Conservation (phyloP, 2,113 vertebrate species). For the Neomonachus schauinslandi region DNA sequence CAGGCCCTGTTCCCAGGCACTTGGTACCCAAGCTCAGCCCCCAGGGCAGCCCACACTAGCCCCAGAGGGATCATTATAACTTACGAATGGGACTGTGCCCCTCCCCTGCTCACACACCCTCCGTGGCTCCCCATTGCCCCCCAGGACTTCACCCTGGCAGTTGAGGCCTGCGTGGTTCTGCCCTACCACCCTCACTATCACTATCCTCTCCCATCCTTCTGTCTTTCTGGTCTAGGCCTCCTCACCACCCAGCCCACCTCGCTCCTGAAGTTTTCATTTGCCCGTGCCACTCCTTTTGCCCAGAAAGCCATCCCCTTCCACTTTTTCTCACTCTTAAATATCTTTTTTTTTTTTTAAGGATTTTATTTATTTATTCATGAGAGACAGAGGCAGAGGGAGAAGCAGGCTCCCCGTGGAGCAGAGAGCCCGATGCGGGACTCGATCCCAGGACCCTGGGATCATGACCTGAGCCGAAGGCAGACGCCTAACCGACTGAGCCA, state of each 20-base stretch:
- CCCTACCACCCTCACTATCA: too few relatives aligned
- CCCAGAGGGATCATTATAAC: not conserved
- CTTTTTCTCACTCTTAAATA: not conserved
- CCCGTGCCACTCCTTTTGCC: not conserved
- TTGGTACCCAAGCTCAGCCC: not conserved
- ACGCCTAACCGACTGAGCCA: too few relatives aligned
- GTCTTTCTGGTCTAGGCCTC: not conserved
- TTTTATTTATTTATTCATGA: too few relatives aligned
- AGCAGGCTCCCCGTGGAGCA: too few relatives aligned
- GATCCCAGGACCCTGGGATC: too few relatives aligned
- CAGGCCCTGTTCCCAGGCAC: not conserved
- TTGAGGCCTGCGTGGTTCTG: not conserved
- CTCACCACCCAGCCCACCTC: not conserved
- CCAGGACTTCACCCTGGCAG: not conserved
- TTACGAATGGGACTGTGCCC: not conserved
- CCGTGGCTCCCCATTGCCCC: not conserved
- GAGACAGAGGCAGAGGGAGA: too few relatives aligned
- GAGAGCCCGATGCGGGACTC: too few relatives aligned
- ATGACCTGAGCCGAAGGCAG: too few relatives aligned
- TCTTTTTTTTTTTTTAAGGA: too few relatives aligned
- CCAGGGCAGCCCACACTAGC: not conserved
- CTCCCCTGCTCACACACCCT: not conserved
- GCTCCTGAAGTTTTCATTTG: not conserved
- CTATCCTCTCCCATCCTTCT: not conserved
- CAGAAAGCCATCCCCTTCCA: not conserved